Base-by-base conservation (phyloP, 2,888 invertebrate genomes). In the Argyresthia goedartella region DNA sequence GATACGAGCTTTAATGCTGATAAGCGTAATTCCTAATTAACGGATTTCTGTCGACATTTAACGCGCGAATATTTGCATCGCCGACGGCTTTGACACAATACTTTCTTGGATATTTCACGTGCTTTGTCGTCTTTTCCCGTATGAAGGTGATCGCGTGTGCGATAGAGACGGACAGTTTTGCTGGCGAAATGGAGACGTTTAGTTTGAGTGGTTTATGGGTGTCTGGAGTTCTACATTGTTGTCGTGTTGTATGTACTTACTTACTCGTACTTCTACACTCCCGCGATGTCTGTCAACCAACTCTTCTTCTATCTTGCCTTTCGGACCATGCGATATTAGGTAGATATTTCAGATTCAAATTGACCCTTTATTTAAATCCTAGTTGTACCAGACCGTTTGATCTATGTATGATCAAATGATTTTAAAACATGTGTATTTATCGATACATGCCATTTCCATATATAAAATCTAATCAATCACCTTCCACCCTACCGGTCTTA, bases 101-200 rank as follows among this genome's bases (percentile, higher is more conserved):
- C 58, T 53, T 54, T 50, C 53, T 42, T 57, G 58, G 60, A 60
- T 63, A 61, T 55, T 59, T 58, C 53, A 59, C 58, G 60, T 60
- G 63, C 64, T 63, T 65, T 65, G 65, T 60, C 64, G 61, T 61
- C 55, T 57, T 58, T 59, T 45, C 25, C 49, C 60, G 54, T 57
- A 57, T 58, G 57, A 56, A 55, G 57, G 52, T 60, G 59, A 62
- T 65, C 60, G 63, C 59, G 59, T 57, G 61, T 53, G 56, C 57
- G 66, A 66, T 53, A 54, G 56, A 55, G 54, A 57, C 59, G 58
- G 57, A 57, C 51, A 55, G 59, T 54, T 25, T 25, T 25, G 25
- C 33, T 36, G 49, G 46, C 49, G 57, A 52, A 55, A 71, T 71
- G 69, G 67, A 70, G 71, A 68, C 68, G 65, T 71, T 56, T 63